Evolutionary conservation across 2,797 vertebrate species (phyloP).

Genomic region (Galaxias olidus): DNA sequence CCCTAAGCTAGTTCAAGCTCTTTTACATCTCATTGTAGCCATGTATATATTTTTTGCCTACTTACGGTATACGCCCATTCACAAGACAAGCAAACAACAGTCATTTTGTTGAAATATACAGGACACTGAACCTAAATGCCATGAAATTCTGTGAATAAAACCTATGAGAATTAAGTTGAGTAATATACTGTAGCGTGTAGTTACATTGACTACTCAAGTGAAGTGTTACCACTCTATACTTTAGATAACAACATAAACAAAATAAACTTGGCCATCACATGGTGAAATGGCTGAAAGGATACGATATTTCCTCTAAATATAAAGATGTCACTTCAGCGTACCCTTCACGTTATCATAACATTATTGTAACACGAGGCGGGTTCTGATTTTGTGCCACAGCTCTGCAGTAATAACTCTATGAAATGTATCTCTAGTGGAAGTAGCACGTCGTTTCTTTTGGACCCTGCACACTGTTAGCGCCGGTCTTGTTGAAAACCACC

Average conservation of each 20-base stretch:
- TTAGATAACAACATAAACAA: too few relatives aligned
- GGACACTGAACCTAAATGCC: background rate
- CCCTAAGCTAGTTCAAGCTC: slow-evolving; percentile 44
- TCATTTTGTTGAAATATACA: too few relatives aligned
- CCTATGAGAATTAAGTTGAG: too few relatives aligned
- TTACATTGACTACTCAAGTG: too few relatives aligned
- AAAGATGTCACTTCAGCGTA: slow-evolving; percentile 17
- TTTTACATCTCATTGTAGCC: slow-evolving; percentile 47
- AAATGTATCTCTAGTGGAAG: too few relatives aligned
- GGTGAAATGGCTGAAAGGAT: background rate
- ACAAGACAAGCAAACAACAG: too few relatives aligned
- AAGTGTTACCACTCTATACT: too few relatives aligned
- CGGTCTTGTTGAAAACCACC: slow-evolving; percentile 42
- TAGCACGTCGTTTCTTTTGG: slow-evolving; percentile 6
- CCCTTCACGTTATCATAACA: slow-evolving; percentile 13
- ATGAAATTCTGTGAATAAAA: background rate
- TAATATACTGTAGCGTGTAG: too few relatives aligned
- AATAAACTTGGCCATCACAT: background rate
- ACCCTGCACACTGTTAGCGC: slow-evolving; percentile 33
- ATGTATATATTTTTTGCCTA: slow-evolving; percentile 26
- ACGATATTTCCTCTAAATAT: too few relatives aligned
- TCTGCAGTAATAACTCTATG: slow-evolving; percentile 6
- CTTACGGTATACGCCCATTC: too few relatives aligned
- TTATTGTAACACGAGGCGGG: background rate
- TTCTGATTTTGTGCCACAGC: slow-evolving; percentile 23